Conservation (phyloP, 2,888 invertebrate genomes). For the Drosophila neoperkinsi region DNA sequence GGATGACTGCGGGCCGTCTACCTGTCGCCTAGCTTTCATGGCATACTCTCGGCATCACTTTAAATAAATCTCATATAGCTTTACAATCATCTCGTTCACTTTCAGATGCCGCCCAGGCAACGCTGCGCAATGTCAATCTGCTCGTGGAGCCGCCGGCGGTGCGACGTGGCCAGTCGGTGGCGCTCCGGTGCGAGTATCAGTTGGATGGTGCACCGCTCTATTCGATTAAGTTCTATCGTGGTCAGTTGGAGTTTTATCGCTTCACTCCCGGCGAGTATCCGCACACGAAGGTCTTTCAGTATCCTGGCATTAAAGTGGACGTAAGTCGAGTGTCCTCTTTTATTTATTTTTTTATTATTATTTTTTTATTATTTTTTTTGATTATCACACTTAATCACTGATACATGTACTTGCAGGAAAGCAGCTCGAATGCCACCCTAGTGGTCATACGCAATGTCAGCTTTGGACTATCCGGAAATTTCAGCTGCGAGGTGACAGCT, state of each 20-base stretch:
- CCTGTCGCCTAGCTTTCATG: constrained; percentile 27
- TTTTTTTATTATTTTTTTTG: not conserved
- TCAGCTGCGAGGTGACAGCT: constrained; percentile 90
- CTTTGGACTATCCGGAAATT: constrained; percentile 89
- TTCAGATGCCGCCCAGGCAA: constrained; percentile 86
- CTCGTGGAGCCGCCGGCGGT: constrained; percentile 88
- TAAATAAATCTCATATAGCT: constrained; percentile 62
- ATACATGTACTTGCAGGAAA: constrained; percentile 86
- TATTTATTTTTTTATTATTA: not conserved
- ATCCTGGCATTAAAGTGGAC: constrained; percentile 89
- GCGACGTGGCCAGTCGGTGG: constrained; percentile 87
- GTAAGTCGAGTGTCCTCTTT: constrained; percentile 85
- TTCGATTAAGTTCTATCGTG: constrained; percentile 90
- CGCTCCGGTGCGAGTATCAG: constrained; percentile 88
- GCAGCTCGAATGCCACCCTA: constrained; percentile 89
- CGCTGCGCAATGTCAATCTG: constrained; percentile 85
- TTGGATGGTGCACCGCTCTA: constrained; percentile 89
- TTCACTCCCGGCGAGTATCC: constrained; percentile 89
- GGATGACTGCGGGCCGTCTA: constrained; percentile 20
- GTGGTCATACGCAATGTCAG: constrained; percentile 89
- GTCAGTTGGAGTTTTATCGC: constrained; percentile 89
- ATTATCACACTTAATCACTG: constrained; percentile 11
- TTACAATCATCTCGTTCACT: constrained; percentile 14
- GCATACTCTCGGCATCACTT: constrained; percentile 56
- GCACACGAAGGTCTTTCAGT: constrained; percentile 88